Evolutionary conservation across 2,888 invertebrate genomes (phyloP).

Genomic region (Microlaimidae sp.): DNA sequence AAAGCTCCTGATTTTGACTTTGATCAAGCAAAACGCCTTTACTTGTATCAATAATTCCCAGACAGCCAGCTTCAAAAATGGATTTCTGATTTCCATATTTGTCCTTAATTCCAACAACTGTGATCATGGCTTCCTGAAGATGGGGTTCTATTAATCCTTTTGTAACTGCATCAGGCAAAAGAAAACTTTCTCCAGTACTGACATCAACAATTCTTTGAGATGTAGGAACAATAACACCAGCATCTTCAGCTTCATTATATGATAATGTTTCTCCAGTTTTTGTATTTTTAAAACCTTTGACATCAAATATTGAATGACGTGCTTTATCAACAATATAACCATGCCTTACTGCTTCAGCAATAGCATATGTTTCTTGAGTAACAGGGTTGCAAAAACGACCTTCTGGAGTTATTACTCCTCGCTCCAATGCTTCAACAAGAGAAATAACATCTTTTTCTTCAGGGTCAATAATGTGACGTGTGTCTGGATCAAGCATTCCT

Average conservation of each 20-base stretch:
- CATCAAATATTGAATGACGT: conserved; percentile 72
- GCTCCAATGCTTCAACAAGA: conserved; percentile 62
- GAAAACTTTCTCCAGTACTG: conserved; percentile 21
- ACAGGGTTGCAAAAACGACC: conserved; percentile 54
- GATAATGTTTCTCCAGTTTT: conserved; percentile 62
- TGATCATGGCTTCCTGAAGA: conserved; percentile 55
- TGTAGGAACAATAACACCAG: conserved; percentile 55
- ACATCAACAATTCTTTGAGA: conserved; percentile 34
- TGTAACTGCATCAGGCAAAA: conserved; percentile 33
- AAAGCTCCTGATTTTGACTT: conserved; percentile 49
- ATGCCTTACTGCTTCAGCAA: conserved; percentile 69
- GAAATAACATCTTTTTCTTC: conserved; percentile 60
- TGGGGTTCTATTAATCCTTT: conserved; percentile 36
- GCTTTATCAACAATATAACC: conserved; percentile 72
- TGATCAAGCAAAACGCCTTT: conserved; percentile 46
- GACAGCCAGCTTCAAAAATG: conserved; percentile 61
- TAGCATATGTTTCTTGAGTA: conserved; percentile 45
- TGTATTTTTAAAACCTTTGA: conserved; percentile 71
- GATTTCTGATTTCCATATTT: conserved; percentile 54
- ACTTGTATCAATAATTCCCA: conserved; percentile 66
- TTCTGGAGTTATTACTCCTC: conserved; percentile 58
- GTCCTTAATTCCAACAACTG: conserved; percentile 57
- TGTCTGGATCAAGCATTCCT: conserved; percentile 70
- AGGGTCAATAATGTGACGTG: conserved; percentile 64
- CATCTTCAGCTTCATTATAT: conserved; percentile 59